Base-by-base conservation (phyloP, 2,113 vertebrate species). In the Corythornis madagascariensis region DNA sequence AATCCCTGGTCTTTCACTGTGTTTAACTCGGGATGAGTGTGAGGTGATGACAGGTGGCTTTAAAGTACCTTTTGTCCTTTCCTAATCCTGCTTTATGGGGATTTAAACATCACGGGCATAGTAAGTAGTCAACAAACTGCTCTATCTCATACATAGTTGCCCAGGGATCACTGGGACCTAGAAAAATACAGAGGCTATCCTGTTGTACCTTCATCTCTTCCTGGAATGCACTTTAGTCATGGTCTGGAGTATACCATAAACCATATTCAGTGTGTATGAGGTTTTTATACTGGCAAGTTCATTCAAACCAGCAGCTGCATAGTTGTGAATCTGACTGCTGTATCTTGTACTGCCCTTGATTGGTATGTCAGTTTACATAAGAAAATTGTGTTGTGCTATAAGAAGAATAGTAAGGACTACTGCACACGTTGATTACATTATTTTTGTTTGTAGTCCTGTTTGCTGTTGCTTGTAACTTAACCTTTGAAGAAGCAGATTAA, bases 51-150 rank as follows among this genome's bases (percentile, higher is more conserved):
- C 91, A 95, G 94, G 94, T 96, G 91, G 74, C 88, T 96, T 96
- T 92, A 94, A 95, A 94, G 82, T 95, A 94, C 93, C 72, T 85
- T 93, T 95, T 95, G 94, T 94, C 92, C 92, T 78, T 89, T 87
- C 63, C 47, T 95, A 95, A 95, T 96, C 93, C 93, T 83, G 83
- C 52, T 95, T 96, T 89, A 96, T 55, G 90, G 71, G 90, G 90
- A 95, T 94, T 95, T 95, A 94, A 95, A 91, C 85, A 92, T 95
- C 85, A 91, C 9, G 6, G 90, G 14, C 79, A 64, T 85, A 76
- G 40, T 91, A 88, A 92, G 64, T 88, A 87, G 75, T 89, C 64
- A 70, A 33, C 74, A 73, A 65, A 92, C 69, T 70, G 64, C 67
- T 55, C 75, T 87, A 8, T 85, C 67, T 89, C 71, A 21, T 66